These are phyloP conservation scores for Dasyprocta punctata DNA, from an alignment of 2,113 vertebrate genomes.

Conservation along the genomic window DNA sequence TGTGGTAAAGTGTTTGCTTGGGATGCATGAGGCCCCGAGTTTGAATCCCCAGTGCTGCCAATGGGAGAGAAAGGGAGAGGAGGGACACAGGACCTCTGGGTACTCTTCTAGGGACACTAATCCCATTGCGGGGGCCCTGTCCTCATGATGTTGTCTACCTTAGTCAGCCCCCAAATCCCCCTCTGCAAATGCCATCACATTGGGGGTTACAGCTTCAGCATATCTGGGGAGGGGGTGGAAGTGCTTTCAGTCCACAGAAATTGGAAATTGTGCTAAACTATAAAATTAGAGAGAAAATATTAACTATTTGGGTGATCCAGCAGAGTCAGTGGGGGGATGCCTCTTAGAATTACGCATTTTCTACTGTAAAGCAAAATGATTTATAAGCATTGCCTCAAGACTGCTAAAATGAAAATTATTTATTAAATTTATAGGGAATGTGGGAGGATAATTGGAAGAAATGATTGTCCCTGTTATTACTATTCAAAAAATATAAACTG, in stretches of 20 bases:
- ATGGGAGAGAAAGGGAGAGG: not conserved
- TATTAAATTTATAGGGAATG: not conserved
- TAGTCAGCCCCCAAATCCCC: not conserved
- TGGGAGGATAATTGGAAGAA: not conserved
- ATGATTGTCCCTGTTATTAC: not conserved
- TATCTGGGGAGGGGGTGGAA: not conserved
- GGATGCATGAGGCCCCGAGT: not conserved
- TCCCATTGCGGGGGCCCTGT: not conserved
- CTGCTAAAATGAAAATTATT: not conserved
- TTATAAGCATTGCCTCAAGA: not conserved
- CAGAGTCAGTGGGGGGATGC: not conserved
- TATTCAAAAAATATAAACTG: constrained; percentile 4
- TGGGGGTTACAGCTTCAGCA: not conserved
- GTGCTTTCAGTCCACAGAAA: not conserved
- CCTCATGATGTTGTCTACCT: not conserved
- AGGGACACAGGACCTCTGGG: not conserved
- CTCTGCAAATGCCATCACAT: not conserved
- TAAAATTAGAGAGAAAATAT: constrained; percentile 10
- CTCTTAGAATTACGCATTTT: not conserved
- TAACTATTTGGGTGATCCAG: not conserved
- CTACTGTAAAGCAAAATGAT: not conserved
- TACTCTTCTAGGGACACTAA: not conserved
- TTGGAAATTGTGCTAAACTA: not conserved
- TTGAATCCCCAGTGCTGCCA: not conserved
- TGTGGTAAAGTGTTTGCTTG: not conserved